Conservation (phyloP, 2,888 invertebrate species). For the Isotomurus palustris region DNA sequence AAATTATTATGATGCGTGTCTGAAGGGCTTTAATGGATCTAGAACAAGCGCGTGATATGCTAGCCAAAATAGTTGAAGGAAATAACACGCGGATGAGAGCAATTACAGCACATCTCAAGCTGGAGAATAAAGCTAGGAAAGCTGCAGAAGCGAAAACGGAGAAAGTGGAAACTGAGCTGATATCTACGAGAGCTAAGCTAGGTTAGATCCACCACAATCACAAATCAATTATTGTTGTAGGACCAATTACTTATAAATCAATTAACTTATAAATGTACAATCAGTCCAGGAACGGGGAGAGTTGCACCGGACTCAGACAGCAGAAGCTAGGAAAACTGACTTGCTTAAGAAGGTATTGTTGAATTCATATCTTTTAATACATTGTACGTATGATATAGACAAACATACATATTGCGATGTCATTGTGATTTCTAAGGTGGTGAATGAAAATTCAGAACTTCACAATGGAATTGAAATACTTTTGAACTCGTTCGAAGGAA, state of each 20-base stretch:
- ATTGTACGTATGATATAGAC: conserved; percentile 3
- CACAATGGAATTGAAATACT: too few relatives aligned
- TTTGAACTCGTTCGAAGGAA: too few relatives aligned
- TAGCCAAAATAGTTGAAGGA: conserved; percentile 8
- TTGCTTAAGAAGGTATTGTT: conserved; percentile 19
- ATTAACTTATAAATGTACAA: conserved; percentile 1
- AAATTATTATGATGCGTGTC: conserved; percentile 11
- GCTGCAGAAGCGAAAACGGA: too few relatives aligned
- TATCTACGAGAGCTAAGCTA: conserved; percentile 15
- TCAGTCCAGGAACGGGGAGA: conserved; percentile 23
- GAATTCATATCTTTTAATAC: not conserved
- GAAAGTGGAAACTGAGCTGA: conserved; percentile 17
- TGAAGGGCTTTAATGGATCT: too few relatives aligned
- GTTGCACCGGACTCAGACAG: conserved; percentile 5
- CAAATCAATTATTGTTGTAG: not conserved
- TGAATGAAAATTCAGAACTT: too few relatives aligned
- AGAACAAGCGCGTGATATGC: conserved; percentile 13
- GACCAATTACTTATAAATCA: not conserved
- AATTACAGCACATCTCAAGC: conserved; percentile 12
- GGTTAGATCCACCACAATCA: conserved; percentile 12
- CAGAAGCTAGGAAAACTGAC: conserved; percentile 7
- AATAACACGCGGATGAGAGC: conserved; percentile 20
- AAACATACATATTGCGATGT: too few relatives aligned
- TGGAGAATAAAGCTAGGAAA: too few relatives aligned
- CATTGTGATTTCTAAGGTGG: too few relatives aligned